Evolutionary conservation across 2,113 vertebrate genomes (phyloP).

Genomic region (Picathartes gymnocephalus): DNA sequence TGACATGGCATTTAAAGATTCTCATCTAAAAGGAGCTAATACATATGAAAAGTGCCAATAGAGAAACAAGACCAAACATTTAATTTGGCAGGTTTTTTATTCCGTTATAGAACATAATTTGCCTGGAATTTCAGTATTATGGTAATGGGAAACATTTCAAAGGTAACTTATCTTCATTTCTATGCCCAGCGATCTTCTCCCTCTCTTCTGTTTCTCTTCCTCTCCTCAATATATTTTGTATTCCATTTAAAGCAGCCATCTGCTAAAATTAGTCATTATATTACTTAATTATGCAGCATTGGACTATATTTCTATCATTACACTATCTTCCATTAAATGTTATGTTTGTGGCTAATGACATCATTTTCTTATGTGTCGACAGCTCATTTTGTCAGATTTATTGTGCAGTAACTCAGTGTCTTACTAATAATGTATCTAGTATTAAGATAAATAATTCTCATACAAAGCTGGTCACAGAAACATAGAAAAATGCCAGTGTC

Average conservation of each 20-base stretch:
- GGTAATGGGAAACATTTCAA: neutral
- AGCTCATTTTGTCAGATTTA: constrained; percentile 49
- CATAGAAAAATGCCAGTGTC: neutral
- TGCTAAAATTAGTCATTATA: constrained; percentile 30
- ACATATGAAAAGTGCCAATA: neutral
- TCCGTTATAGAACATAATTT: neutral
- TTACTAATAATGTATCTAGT: constrained; percentile 13
- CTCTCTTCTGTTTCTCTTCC: neutral
- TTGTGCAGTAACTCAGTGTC: constrained; percentile 4
- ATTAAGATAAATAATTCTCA: constrained; percentile 32
- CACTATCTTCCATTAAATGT: constrained; percentile 11
- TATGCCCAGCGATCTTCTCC: neutral
- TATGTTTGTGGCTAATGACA: constrained; percentile 43
- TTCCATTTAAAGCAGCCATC: neutral
- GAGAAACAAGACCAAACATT: neutral
- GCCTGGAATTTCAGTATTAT: neutral
- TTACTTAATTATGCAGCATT: constrained; percentile 4
- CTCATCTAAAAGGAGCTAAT: neutral
- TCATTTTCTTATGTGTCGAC: neutral
- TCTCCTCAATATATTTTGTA: neutral
- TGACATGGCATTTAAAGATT: neutral
- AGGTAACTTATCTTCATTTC: neutral
- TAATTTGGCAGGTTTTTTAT: neutral
- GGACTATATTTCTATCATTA: constrained; percentile 19
- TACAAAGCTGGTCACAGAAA: neutral